Evolutionary conservation across 2,888 invertebrate genomes (phyloP).

Genomic region (Sialis lutaria): DNA sequence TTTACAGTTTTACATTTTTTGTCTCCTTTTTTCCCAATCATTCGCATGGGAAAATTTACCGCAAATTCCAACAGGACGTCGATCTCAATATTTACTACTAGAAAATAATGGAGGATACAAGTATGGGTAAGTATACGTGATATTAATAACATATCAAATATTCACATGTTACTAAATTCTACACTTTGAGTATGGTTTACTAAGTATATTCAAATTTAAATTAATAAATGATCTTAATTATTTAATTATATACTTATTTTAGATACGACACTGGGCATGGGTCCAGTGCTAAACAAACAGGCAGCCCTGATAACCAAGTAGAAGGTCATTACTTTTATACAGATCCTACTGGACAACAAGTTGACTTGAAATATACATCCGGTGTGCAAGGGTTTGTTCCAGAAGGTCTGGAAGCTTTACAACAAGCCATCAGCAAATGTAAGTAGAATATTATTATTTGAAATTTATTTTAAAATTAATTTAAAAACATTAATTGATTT

Average conservation of each 20-base stretch:
- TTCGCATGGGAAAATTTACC: conserved; percentile 19
- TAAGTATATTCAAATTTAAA: too few relatives aligned
- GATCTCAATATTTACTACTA: conserved; percentile 21
- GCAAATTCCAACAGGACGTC: conserved; percentile 16
- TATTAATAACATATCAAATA: neutral
- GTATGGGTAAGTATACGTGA: conserved; percentile 12
- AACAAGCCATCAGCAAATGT: neutral
- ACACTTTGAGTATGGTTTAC: too few relatives aligned
- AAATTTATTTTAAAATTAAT: too few relatives aligned
- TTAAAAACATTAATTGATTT: neutral
- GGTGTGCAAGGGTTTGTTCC: conserved; percentile 19
- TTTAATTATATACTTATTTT: conserved; percentile 12
- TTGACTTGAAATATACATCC: conserved; percentile 19
- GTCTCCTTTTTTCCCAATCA: neutral
- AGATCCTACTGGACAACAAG: conserved; percentile 14
- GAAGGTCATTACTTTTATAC: conserved; percentile 19
- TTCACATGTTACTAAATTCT: too few relatives aligned
- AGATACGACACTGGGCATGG: conserved; percentile 9
- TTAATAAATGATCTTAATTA: too few relatives aligned
- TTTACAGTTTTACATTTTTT: conserved; percentile 1
- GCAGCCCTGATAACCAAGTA: conserved; percentile 18
- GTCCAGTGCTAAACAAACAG: conserved; percentile 16
- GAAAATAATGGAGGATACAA: conserved; percentile 22
- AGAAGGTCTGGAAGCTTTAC: conserved; percentile 10
- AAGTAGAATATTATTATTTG: too few relatives aligned